Evolutionary conservation across 2,113 vertebrate genomes (phyloP), one percentile per base, ranked within the genome.

Genomic region (Elachura formosa): DNA sequence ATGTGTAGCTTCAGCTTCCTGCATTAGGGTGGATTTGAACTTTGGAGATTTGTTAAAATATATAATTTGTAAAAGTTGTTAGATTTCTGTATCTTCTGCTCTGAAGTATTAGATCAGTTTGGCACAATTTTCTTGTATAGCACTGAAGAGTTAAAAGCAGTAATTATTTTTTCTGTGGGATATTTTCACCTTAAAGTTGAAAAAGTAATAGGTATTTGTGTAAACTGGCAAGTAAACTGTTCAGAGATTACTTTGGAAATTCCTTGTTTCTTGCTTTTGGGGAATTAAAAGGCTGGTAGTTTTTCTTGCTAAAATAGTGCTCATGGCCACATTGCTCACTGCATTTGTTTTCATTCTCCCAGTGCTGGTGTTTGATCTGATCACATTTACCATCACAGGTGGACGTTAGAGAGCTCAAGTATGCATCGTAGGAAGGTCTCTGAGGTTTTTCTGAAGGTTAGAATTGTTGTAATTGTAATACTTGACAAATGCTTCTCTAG

Each of bases 241-340:
- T 68, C 40, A 40, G 87, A 94, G 64, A 87, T 97, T 93, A 95
- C 84, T 63, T 48, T 88, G 66, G 67, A 87, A 90, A 48, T 96
- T 87, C 81, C 61, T 87, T 73, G 31, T 91, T 68, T 96, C 89
- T 89, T 97, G 93, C 58, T 73, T 96, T 95, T 94, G 97, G 97
- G 95, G 95, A 20, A 12, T 55, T n/a, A n/a, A n/a, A n/a, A 40
- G 36, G 94, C 97, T 96, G 97, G 36, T 21, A 82, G 71, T 84
- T 96, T 97, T 93, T 88, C 68, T 86, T 93, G 81, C 58, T 82
- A 68, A 92, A 92, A 41, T 72, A 84, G 58, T 84, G 67, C 90
- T 96, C 6, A 3, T 96, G 93, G 91, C 86, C 58, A 36, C 83
- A 76, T 83, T 97, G 82, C 95, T 96, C 21, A 2, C 71, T 76